Percentiles rank a stretch among this genome's conserved stretches.
These are phyloP conservation scores for Bombus impatiens DNA, from an alignment of 1,140 invertebrate genomes.

Conservation along the genomic window DNA sequence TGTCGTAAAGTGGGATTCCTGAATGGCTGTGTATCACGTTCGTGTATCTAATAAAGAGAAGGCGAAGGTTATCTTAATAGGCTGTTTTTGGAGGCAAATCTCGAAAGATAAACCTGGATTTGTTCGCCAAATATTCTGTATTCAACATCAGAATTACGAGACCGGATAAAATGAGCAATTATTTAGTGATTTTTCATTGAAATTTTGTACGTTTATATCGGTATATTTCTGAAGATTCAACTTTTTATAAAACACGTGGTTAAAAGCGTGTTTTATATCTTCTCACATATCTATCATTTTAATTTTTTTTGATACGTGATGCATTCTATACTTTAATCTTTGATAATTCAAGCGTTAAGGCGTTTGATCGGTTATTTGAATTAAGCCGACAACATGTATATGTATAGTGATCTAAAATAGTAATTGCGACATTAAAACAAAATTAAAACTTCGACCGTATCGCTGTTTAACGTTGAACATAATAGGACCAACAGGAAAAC, in stretches of 20 bases:
- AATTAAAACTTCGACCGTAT: not conserved
- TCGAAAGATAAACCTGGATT: not conserved
- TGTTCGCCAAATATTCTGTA: not conserved
- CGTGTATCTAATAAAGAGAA: slow-evolving; percentile 1
- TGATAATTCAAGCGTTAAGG: too few relatives aligned
- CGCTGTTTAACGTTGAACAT: not conserved
- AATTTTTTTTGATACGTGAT: too few relatives aligned
- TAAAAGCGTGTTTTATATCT: too few relatives aligned
- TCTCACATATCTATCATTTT: too few relatives aligned
- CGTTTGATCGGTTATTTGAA: too few relatives aligned
- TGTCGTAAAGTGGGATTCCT: slow-evolving; percentile 1
- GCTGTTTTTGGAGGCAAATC: not conserved
- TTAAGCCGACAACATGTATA: not conserved
- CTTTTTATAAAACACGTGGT: not conserved
- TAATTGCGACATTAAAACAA: not conserved
- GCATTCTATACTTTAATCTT: too few relatives aligned
- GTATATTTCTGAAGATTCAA: not conserved
- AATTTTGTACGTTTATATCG: not conserved
- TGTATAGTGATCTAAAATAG: too few relatives aligned
- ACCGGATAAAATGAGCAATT: too few relatives aligned
- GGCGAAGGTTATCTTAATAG: not conserved
- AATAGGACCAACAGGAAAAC: not conserved
- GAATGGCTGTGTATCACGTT: not conserved
- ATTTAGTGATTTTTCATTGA: not conserved
- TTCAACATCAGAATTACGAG: not conserved